Conservation (phyloP, 1,140 invertebrate genomes). For the Hyposmocoma kahamanoa region DNA sequence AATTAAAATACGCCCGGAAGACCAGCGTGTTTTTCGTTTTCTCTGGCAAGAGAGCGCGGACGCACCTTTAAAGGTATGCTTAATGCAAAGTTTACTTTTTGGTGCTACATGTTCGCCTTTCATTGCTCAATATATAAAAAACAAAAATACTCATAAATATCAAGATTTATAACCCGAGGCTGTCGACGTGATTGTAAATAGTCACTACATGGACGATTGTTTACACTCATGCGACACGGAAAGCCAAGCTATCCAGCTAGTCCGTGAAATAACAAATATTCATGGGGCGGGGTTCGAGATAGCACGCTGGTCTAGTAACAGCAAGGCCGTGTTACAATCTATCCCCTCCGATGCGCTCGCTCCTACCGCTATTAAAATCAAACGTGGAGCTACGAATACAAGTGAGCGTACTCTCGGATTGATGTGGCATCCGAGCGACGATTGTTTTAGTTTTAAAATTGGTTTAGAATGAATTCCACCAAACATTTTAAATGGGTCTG, state of each 20-base stretch:
- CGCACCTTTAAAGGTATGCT: constrained; percentile 1
- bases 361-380: constrained; percentile 12
- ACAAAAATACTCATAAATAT: constrained; percentile 17
- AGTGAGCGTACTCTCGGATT: constrained; percentile 22
- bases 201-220: constrained; percentile 57
- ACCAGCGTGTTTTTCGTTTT: constrained; percentile 23
- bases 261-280: constrained; percentile 15
- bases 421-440: constrained; percentile 21
- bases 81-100: constrained; percentile 27
- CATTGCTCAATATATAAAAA: constrained; percentile 23
- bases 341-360: constrained; percentile 11
- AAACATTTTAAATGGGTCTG: constrained; percentile 8
- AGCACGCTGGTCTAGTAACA: constrained; percentile 18
- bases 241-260: constrained; percentile 12
- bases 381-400: constrained; percentile 14
- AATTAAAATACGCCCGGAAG: constrained; percentile 9
- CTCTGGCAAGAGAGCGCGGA: constrained; percentile 16
- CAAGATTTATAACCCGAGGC: constrained; percentile 24
- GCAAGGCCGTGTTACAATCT: background rate
- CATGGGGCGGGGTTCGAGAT: constrained; percentile 19
- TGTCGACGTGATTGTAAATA: constrained; percentile 22
- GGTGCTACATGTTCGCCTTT: constrained; percentile 23
- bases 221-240: constrained; percentile 22
- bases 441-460: constrained; percentile 19
- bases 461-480: constrained; percentile 9